phyloP scores from a whole-genome alignment of 2,888 invertebrate genomes.

The Metacarcinus magister region DNA sequence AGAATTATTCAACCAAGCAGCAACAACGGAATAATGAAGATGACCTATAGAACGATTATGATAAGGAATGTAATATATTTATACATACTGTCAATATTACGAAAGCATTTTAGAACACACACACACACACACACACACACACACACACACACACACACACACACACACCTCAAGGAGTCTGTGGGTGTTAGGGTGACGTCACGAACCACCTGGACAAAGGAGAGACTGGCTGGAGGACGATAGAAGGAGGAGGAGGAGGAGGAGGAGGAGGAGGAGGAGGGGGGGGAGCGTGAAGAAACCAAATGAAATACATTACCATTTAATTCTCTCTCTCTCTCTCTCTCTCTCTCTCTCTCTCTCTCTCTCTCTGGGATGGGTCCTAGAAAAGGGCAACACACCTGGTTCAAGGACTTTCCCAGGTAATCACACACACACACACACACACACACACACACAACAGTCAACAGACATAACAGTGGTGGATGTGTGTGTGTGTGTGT shows the following conservation, averaged over 20 bases:
- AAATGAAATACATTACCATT: background rate
- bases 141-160: constrained; percentile 2
- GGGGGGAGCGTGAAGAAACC: background rate
- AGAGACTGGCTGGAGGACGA: background rate
- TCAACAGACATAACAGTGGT: background rate
- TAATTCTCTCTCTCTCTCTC: constrained; percentile 37
- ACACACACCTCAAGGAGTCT: no score
- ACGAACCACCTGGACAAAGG: background rate
- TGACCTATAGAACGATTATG: no score
- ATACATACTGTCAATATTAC: background rate
- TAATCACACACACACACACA: background rate
- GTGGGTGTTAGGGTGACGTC: background rate
- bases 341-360: background rate
- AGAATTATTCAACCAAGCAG: no score
- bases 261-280: background rate
- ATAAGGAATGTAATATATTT: background rate
- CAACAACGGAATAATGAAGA: no score
- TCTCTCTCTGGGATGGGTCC: background rate
- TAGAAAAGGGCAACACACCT: background rate
- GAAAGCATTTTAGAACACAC: background rate
- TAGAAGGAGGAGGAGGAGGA: background rate
- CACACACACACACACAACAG: background rate
- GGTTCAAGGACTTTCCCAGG: constrained; percentile 9
- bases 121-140: constrained; percentile 26
- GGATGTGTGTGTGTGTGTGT: background rate